Evolutionary conservation across 2,888 invertebrate genomes (phyloP), one percentile per base, ranked within the genome.

Genomic region (Agriopis leucophaearia): DNA sequence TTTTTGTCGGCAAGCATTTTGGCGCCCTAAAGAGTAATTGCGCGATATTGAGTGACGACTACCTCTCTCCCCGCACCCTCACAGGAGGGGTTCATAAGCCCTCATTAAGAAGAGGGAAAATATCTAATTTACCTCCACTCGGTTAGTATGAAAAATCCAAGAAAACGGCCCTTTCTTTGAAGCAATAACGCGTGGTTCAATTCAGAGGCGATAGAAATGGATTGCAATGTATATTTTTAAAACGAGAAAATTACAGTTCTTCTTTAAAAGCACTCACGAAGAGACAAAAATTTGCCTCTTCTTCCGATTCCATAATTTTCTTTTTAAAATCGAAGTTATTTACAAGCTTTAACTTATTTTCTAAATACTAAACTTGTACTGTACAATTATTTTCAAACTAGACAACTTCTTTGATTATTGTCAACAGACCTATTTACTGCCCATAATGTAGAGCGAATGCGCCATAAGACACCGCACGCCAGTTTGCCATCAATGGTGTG

Each of bases 91-190:
- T 77, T 83, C 85, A 86, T 88, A 88, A 88, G 82, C 84, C 81
- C 86, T 88, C 87, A 88, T 90, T 90, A 89, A 80, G 81, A 74
- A 72, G 75, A 78, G 78, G 83, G 81, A 83, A 87, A 88, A 86
- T 85, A 87, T 87, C 87, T 88, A 88, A 90, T 90, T 91, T 83
- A 81, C 85, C 82, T 84, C 78, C 80, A 74, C 81, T 77, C 78
- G 77, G 82, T 81, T 80, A 81, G 82, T 86, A 83, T 82, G 85
- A 88, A 89, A 89, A 88, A 85, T 84, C 82, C 81, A 82, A 85
- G 86, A 86, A 85, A 87, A 88, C 85, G 79, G 79, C 81, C 74
- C 77, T 76, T 76, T 78, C 76, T 79, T 81, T 82, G 79, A 74
- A 76, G 80, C 74, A 79, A 78, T 82, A 78, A 76, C 64, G 68